phyloP scores from a whole-genome alignment of 2,113 vertebrate species.

The Eulemur macaco region DNA sequence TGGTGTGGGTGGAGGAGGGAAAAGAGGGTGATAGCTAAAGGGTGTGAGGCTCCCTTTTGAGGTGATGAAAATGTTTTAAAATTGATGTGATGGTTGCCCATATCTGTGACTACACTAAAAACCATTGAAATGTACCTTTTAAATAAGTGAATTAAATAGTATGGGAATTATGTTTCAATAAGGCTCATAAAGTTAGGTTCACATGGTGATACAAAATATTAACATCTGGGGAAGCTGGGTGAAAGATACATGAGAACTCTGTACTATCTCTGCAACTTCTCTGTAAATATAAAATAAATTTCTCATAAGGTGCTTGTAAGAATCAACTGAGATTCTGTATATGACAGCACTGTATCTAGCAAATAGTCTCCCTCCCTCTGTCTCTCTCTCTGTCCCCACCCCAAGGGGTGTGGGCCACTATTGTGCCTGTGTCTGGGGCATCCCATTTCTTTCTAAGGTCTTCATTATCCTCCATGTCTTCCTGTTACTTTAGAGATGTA shows the following conservation, averaged over 20 bases:
- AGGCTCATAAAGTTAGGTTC: neutral
- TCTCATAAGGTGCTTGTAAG: neutral
- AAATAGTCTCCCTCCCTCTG: neutral
- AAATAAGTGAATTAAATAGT: neutral
- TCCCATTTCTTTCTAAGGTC: neutral
- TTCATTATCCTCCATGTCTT: neutral
- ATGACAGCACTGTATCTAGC: neutral
- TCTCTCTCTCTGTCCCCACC: too few species aligned
- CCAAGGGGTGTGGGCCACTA: neutral
- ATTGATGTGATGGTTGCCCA: neutral
- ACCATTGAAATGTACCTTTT: neutral
- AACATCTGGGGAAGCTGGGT: neutral
- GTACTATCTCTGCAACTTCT: neutral
- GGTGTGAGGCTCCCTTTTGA: neutral
- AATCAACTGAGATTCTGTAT: neutral
- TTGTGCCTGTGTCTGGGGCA: neutral
- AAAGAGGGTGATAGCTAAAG: neutral
- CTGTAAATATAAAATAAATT: neutral
- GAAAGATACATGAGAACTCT: neutral
- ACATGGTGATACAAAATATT: neutral
- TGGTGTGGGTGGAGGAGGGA: too few species aligned
- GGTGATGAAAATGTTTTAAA: neutral
- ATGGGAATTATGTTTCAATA: neutral
- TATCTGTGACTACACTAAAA: neutral
- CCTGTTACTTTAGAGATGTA: neutral